Base-by-base conservation (phyloP, 2,113 vertebrate species). In the Syngnathus typhle region DNA sequence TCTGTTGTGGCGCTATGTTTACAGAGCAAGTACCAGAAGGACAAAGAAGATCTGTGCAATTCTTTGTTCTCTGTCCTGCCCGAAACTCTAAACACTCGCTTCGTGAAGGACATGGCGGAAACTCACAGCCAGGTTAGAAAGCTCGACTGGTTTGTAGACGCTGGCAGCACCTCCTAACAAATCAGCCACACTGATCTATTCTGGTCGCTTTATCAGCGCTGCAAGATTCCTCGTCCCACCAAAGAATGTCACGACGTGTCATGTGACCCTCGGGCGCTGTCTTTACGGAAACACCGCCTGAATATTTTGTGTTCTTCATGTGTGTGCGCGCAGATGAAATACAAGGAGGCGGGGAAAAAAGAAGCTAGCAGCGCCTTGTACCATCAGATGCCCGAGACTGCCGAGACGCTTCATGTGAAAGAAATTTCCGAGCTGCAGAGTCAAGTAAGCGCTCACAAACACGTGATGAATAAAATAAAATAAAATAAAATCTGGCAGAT, bases 341-440 rank as follows among this genome's bases (percentile, higher is more conserved):
- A 98, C 78, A 96, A 93, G 86, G 92, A 91, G 58, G 90, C 79
- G 9, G 85, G 80, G 52, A 95, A 92, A 86, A 90, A 90, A 13
- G 89, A 90, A 19, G 87, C 91, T 67, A 83, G 88, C 66, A 90
- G 87, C 38, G 85, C 91, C 65, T 85, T 96, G 27, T 98, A 93
- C 79, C 92, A 92, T 72, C 88, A 58, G 73, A 92, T 98, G 87
- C 93, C 95, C 0, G 92, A 93, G 60, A 97, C 95, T 16, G 91
- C 93, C 60, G 92, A 98, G 77, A 98, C 92, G 13, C 93, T 88
- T 23, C 93, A 75, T 21, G 93, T 91, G 0, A 93, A 88, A 84
- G 91, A 94, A 79, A 83, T 93, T 7, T 90, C 88, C 0, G 88
- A 93, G 74, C 90, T 95, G 78, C 95, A 94, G 92, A 98, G 95